Base-by-base conservation (phyloP, 2,113 vertebrate species). In the Chinchilla lanigera region DNA sequence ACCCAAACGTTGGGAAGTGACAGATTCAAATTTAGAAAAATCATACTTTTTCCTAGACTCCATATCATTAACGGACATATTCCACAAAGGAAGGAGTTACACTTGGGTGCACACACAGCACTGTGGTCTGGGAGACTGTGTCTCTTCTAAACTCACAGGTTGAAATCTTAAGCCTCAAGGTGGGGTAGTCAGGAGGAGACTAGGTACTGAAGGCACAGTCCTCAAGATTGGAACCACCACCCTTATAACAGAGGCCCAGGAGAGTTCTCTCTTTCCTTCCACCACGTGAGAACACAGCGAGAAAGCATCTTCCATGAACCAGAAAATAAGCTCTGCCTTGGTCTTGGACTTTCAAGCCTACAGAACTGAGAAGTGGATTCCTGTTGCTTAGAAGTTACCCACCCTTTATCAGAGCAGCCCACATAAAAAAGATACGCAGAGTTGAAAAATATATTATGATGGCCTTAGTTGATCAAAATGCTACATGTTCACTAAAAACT, bases 111-210 rank as follows among this genome's bases (percentile, higher is more conserved):
- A 16, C 33, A 35, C 24, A 41, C 2, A 10, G 3, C 20, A 22
- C 75, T 65, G n/a, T 26, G 58, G 54, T 54, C 22, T 33, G 60
- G 54, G 28, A 30, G 78, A 83, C 4, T 35, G 38, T 11, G 11
- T 14, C 0, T 1, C 5, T 44, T 19, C 17, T n/a, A 7, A 35
- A 11, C 17, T 28, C 13, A 3, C 5, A 44, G 5, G 14, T 7
- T 60, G 38, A 35, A n/a, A 35, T n/a, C 30, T 33, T 71, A 60
- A 44, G 13, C 38, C 3, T 44, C 41, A n/a, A 52, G 24, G 16
- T 65, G 60, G 44, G 13, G 17, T 8, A 14, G 5, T 44, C 22
- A 50, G 35, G 35, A 38, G 14, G 33, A 7, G 10, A 52, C 19
- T 4, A 10, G 47, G 47, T 44, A 22, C 33, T 20, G 60, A 35